Evolutionary conservation across 2,888 invertebrate genomes (phyloP).

Genomic region (Pristionchus exspectatus): DNA sequence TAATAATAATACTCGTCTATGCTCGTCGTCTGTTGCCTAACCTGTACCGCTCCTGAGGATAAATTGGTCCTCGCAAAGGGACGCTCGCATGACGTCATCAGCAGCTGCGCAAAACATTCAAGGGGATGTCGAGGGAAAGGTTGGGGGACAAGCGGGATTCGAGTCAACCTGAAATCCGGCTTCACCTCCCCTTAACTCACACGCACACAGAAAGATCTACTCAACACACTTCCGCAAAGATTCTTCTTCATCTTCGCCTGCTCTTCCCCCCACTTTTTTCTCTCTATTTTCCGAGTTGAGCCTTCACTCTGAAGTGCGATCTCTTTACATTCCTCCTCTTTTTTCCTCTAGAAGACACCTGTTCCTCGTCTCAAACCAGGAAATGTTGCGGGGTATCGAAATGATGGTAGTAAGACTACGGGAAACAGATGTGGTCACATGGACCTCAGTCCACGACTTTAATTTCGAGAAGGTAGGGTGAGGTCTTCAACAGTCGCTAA

Average conservation of each 20-base stretch:
- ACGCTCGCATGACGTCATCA: constrained; percentile 5
- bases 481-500: too few relatives aligned
- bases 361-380: not conserved
- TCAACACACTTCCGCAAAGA: constrained; percentile 36
- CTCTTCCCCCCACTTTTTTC: not conserved
- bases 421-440: not conserved
- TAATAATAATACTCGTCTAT: not conserved
- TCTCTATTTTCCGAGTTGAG: constrained; percentile 26
- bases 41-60: not conserved
- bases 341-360: not conserved
- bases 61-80: constrained; percentile 1
- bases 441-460: too few relatives aligned
- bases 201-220: not conserved
- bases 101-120: constrained; percentile 1
- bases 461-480: too few relatives aligned
- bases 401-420: not conserved
- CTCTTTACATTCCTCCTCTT: not conserved
- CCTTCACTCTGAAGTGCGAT: not conserved
- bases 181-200: not conserved
- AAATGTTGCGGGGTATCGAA: not conserved
- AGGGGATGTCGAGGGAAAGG: not conserved
- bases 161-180: constrained; percentile 12
- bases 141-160: not conserved
- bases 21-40: not conserved
- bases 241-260: not conserved